Conservation (phyloP, 2,888 invertebrate genomes). For the Auanema sp. region DNA sequence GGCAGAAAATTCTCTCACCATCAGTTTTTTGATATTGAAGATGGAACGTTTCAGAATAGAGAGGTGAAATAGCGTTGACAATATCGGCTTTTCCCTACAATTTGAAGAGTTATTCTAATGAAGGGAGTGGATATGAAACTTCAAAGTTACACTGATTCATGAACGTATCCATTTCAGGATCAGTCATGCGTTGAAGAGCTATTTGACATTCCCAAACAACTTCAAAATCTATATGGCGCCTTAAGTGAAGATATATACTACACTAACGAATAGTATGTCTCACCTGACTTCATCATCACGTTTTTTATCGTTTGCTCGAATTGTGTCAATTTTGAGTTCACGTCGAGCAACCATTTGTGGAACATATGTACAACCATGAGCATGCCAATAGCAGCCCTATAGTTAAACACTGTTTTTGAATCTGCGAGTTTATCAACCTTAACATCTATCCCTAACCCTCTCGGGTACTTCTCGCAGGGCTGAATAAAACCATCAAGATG, state of each 20-base stretch:
- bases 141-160: slow-evolving; percentile 5
- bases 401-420: too few species aligned
- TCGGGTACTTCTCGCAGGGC: slow-evolving; percentile 22
- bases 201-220: slow-evolving; percentile 24
- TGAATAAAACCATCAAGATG: slow-evolving; percentile 23
- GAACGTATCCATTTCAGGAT: slow-evolving; percentile 9
- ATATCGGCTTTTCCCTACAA: slow-evolving; percentile 15
- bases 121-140: slow-evolving; percentile 7
- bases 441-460: slow-evolving; percentile 21
- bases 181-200: background rate
- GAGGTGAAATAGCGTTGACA: slow-evolving; percentile 11
- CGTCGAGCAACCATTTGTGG: slow-evolving; percentile 15
- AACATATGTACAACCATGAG: slow-evolving; percentile 20
- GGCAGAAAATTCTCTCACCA: background rate
- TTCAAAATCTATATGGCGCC: slow-evolving; percentile 13
- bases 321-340: slow-evolving; percentile 9
- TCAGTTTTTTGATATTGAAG: background rate
- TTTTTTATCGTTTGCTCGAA: slow-evolving; percentile 6
- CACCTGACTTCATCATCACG: slow-evolving; percentile 5
- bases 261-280: background rate
- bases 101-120: background rate
- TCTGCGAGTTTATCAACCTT: background rate
- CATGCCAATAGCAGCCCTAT: slow-evolving; percentile 27
- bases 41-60: slow-evolving; percentile 13
- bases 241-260: background rate